Evolutionary conservation across 1,140 invertebrate species (phyloP).

Genomic region (Cotesia glomerata): DNA sequence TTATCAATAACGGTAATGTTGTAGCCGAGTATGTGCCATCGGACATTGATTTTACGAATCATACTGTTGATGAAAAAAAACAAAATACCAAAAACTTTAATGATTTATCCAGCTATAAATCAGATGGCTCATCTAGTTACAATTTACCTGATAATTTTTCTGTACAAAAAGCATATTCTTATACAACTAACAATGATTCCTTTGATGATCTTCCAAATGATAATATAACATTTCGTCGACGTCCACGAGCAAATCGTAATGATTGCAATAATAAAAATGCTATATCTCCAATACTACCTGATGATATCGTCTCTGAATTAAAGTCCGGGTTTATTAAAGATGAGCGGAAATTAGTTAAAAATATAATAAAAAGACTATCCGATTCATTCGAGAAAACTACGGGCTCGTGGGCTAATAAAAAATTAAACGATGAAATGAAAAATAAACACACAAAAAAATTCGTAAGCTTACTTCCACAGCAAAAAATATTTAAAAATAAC

Average conservation of each 20-base stretch:
- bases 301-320: slow-evolving; percentile 23
- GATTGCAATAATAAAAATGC: neutral
- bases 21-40: slow-evolving; percentile 66
- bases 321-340: slow-evolving; percentile 32
- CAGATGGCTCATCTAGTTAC: neutral
- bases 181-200: neutral
- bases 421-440: neutral
- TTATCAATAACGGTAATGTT: slow-evolving; percentile 66
- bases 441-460: slow-evolving; percentile 8
- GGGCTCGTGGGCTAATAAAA: neutral
- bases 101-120: neutral
- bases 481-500: slow-evolving; percentile 10
- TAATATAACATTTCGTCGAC: slow-evolving; percentile 29
- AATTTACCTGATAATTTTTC: slow-evolving; percentile 12
- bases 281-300: slow-evolving; percentile 13
- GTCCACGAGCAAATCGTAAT: neutral
- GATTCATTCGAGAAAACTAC: slow-evolving; percentile 34
- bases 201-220: neutral
- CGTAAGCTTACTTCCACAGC: slow-evolving; percentile 12
- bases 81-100: neutral
- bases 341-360: slow-evolving; percentile 40
- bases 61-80: neutral
- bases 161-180: too few species aligned
- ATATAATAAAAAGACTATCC: slow-evolving; percentile 48
- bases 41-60: slow-evolving; percentile 24